These are phyloP conservation scores for Paragorgia papillata DNA, from an alignment of 92 coral and sea anemone species.

Conservation along the genomic window DNA sequence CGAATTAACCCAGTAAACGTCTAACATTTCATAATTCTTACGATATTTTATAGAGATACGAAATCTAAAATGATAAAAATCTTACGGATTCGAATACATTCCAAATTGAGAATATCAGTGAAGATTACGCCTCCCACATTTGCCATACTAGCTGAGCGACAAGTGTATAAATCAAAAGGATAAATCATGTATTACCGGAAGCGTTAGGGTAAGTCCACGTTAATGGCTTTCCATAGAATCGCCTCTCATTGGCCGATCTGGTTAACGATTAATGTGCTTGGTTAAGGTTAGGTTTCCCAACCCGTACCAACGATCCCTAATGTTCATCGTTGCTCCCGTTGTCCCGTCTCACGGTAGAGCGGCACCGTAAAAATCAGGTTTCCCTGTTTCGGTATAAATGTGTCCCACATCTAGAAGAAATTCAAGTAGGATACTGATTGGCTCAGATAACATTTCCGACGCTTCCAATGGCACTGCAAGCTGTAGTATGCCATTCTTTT, in stretches of 20 bases:
- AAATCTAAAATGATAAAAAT: no score
- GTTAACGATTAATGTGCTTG: conserved; percentile 45
- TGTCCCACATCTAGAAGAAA: conserved; percentile 32
- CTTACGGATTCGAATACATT: no score
- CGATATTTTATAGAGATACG: no score
- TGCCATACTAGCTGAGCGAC: neutral
- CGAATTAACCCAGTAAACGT: no score
- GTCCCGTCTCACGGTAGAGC: conserved; percentile 41
- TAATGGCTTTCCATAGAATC: conserved; percentile 47
- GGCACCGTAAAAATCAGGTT: conserved; percentile 32
- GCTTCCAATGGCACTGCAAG: conserved; percentile 44
- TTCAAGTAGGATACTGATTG: conserved; percentile 47
- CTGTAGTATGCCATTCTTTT: conserved; percentile 39
- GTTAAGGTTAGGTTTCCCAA: conserved; percentile 49
- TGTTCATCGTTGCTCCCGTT: conserved; percentile 44
- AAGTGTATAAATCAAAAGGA: conserved; percentile 11
- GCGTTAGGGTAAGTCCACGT: conserved; percentile 40
- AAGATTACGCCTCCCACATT: neutral
- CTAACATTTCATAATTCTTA: no score
- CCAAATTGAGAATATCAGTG: no score
- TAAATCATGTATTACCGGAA: neutral
- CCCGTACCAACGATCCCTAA: conserved; percentile 41
- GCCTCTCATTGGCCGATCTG: conserved; percentile 45
- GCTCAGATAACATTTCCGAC: conserved; percentile 42
- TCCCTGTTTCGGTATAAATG: conserved; percentile 42